Percentiles rank a stretch among this genome's conserved stretches.
phyloP scores from a whole-genome alignment of 2,797 vertebrate genomes.

The Apogon hyalosoma region DNA sequence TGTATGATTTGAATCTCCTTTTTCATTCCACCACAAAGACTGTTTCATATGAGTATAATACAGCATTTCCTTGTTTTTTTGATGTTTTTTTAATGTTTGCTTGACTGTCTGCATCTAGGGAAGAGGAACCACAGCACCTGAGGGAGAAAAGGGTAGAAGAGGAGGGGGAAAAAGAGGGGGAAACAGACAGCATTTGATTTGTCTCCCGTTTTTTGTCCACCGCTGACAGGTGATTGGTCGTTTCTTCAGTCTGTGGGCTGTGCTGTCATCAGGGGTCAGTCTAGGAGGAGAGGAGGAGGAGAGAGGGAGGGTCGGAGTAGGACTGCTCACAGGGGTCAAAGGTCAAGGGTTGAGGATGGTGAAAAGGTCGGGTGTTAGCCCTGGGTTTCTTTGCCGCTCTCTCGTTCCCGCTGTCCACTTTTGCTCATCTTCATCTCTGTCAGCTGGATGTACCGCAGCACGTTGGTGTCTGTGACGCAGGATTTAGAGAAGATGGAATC shows the following conservation, averaged over 20 bases:
- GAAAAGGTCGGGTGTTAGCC: slow-evolving; percentile 73
- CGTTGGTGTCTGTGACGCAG: slow-evolving; percentile 89
- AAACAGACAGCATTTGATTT: slow-evolving; percentile 64
- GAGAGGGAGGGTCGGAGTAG: slow-evolving; percentile 49
- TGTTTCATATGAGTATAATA: slow-evolving; percentile 71
- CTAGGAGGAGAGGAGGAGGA: slow-evolving; percentile 18
- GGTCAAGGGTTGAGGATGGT: slow-evolving; percentile 40
- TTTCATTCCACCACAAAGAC: slow-evolving; percentile 54
- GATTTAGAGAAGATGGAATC: slow-evolving; percentile 7
- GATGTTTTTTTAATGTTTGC: slow-evolving; percentile 40
- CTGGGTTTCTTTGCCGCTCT: slow-evolving; percentile 85
- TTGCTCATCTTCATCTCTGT: slow-evolving; percentile 95
- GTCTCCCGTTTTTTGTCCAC: slow-evolving; percentile 52
- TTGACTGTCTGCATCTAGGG: slow-evolving; percentile 70
- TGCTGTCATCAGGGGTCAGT: slow-evolving; percentile 54
- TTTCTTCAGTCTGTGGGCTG: slow-evolving; percentile 62
- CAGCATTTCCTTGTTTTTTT: slow-evolving; percentile 63
- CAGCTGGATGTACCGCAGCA: slow-evolving; percentile 94
- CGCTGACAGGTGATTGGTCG: slow-evolving; percentile 47
- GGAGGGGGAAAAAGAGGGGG: slow-evolving; percentile 37
- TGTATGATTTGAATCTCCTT: slow-evolving; percentile 58
- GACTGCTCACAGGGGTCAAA: slow-evolving; percentile 47
- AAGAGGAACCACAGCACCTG: slow-evolving; percentile 76
- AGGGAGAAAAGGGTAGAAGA: slow-evolving; percentile 63
- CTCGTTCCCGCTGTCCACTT: slow-evolving; percentile 85